These are phyloP conservation scores for Oscheius sp. DNA, from an alignment of 1,140 invertebrate species.

Conservation along the genomic window DNA sequence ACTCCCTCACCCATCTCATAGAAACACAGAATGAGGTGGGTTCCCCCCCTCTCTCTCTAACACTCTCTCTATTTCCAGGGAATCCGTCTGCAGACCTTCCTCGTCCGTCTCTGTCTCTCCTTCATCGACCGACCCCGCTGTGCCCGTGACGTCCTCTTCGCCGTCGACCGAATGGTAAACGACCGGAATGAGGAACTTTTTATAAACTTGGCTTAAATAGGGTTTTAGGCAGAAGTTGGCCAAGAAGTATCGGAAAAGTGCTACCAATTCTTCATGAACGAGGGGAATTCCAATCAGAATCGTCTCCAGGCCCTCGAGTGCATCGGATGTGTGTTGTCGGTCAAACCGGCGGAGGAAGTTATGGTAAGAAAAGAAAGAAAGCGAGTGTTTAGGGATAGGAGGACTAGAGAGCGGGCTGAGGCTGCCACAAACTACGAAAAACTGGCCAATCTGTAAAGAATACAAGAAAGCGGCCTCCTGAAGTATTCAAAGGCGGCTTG, in stretches of 20 bases:
- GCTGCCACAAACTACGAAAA: too few species aligned
- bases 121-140: not conserved
- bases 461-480: too few species aligned
- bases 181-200: not conserved
- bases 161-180: not conserved
- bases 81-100: not conserved
- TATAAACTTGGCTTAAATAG: not conserved
- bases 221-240: not conserved
- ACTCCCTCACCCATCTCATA: slow-evolving; percentile 9
- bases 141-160: not conserved
- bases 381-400: too few species aligned
- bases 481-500: too few species aligned
- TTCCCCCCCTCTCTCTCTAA: too few species aligned
- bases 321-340: slow-evolving; percentile 6
- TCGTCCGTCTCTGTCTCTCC: not conserved
- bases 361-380: too few species aligned
- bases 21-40: slow-evolving; percentile 1
- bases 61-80: not conserved
- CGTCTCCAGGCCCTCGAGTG: slow-evolving; percentile 10
- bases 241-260: not conserved
- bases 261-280: slow-evolving; percentile 9
- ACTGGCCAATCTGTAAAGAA: too few species aligned
- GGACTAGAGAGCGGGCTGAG: too few species aligned
- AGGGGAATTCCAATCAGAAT: not conserved
- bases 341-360: not conserved